These are phyloP conservation scores for Latrodectus geometricus DNA, from an alignment of 1,140 invertebrate genomes.

Conservation along the genomic window DNA sequence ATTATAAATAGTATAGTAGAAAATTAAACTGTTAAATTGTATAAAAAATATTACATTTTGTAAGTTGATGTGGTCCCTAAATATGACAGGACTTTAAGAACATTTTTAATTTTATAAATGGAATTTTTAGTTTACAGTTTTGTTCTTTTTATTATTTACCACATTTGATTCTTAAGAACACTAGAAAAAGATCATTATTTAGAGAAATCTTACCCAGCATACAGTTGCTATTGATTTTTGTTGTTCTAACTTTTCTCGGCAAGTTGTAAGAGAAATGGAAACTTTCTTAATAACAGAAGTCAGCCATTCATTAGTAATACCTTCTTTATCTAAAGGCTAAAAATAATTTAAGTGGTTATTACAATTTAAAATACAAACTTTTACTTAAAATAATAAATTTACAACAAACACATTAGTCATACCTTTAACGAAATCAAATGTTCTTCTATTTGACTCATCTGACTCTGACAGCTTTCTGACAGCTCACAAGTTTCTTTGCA, in stretches of 20 bases:
- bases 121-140: too few species aligned
- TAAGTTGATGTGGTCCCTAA: too few species aligned
- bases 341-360: neutral
- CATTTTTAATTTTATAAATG: too few species aligned
- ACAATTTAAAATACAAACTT: neutral
- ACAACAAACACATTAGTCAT: neutral
- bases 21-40: too few species aligned
- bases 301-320: slow-evolving; percentile 71
- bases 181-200: too few species aligned
- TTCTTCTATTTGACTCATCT: slow-evolving; percentile 80
- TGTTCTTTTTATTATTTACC: too few species aligned
- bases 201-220: slow-evolving; percentile 64
- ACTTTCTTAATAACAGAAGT: slow-evolving; percentile 53
- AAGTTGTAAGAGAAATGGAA: slow-evolving; percentile 15
- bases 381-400: neutral
- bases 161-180: too few species aligned
- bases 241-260: slow-evolving; percentile 59
- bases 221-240: slow-evolving; percentile 67
- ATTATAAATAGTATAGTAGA: too few species aligned
- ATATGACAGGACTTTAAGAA: too few species aligned
- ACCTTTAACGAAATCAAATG: slow-evolving; percentile 78
- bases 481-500: slow-evolving; percentile 78
- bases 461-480: slow-evolving; percentile 73
- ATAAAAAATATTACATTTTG: too few species aligned
- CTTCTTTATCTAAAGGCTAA: slow-evolving; percentile 75